Evolutionary conservation across 2,113 vertebrate genomes (phyloP), one percentile per base, ranked within the genome.

Genomic region (Caracal caracal): DNA sequence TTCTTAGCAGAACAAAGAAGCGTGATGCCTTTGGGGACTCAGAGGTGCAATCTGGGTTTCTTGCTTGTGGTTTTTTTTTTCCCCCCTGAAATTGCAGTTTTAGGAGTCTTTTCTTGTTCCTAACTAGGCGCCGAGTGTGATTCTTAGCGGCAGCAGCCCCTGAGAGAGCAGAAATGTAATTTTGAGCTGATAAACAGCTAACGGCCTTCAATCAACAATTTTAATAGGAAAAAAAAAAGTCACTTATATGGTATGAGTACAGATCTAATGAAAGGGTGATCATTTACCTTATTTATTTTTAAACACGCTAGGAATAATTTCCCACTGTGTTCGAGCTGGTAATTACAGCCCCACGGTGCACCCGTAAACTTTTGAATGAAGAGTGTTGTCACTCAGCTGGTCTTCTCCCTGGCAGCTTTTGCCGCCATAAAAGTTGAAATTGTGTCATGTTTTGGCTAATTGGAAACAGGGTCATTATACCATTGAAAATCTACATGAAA

Each of bases 1-100:
- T 99, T 99, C 98, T 99, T 98, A 99, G 99, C 99, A 99, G 99
- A 99, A 99, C 99, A 99, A 99, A 99, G 99, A 98, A 98, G 97
- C 97, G 24, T 97, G 96, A 98, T 98, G 94, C 97, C 98, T 97
- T 83, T 0, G 3, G 99, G 98, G 98, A 98, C 88, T 66, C 70
- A 95, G 96, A 98, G 98, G 98, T 98, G 98, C 98, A 98, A 97
- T 98, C 98, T 98, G 98, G 97, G 97, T 97, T 98, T 98, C 98
- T 98, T 97, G 98, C 98, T 98, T 97, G 70, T 98, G 95, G 7
- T 43, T 43, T 97, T 98, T 95, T 40, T 43, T 6, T 1, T 30
- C 0, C 86, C 93, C 89, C 61, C 97, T 1, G 6, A 98, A 98
- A 98, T 88, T 94, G 97, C 98, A 98, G 97, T 97, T 98, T 98